Conservation (phyloP, 2,888 invertebrate species). For the Anodontia alba region DNA sequence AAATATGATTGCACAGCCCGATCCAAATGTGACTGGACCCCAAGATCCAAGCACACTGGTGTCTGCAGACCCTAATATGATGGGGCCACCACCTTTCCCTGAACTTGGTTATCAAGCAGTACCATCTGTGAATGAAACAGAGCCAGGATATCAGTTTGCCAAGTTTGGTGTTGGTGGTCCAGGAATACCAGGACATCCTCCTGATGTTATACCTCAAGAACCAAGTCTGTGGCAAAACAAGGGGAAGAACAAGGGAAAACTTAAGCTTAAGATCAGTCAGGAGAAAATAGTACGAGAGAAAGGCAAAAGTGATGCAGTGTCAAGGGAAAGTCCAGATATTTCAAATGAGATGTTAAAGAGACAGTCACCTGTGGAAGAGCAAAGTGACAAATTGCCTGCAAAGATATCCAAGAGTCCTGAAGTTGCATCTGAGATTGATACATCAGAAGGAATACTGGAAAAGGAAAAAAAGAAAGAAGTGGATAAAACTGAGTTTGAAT, state of each 20-base stretch:
- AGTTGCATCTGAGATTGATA: background rate
- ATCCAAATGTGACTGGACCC: conserved; percentile 15
- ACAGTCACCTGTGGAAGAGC: background rate
- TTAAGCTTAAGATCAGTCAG: background rate
- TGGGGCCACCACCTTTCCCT: background rate
- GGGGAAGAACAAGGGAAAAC: background rate
- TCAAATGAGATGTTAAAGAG: background rate
- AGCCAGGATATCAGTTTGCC: background rate
- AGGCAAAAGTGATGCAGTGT: background rate
- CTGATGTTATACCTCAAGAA: background rate
- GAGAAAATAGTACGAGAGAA: background rate
- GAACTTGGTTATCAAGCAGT: background rate
- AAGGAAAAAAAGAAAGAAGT: background rate
- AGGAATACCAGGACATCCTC: conserved; percentile 43
- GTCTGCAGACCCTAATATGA: background rate
- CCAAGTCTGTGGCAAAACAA: background rate
- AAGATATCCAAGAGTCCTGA: no score
- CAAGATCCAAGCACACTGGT: background rate
- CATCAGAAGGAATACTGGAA: background rate
- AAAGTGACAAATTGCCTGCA: background rate
- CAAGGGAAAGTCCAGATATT: background rate
- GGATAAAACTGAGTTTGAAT: background rate
- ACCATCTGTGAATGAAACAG: background rate
- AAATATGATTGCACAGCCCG: conserved; percentile 11
- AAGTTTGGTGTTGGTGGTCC: conserved; percentile 33